These are phyloP conservation scores for Rhogogaster chlorosoma DNA, from an alignment of 2,888 invertebrate genomes.

Conservation along the genomic window DNA sequence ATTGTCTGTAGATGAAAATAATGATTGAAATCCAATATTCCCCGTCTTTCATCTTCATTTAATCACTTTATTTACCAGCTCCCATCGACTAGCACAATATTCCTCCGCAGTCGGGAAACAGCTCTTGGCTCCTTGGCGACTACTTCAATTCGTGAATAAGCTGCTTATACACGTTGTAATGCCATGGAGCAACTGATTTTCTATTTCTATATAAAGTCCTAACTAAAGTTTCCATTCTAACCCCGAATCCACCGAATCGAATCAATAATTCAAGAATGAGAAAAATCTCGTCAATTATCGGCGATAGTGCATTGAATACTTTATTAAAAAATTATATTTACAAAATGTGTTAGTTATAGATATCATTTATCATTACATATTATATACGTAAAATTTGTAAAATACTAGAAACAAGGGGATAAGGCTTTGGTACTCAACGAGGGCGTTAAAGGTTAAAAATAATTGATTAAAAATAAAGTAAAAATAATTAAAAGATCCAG, in stretches of 20 bases:
- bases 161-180: slow-evolving; percentile 21
- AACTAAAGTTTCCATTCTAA: not conserved
- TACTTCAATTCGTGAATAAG: slow-evolving; percentile 39
- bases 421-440: slow-evolving; percentile 35
- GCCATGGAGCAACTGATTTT: not conserved
- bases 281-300: slow-evolving; percentile 25
- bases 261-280: not conserved
- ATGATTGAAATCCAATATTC: slow-evolving; percentile 47
- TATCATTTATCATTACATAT: not conserved
- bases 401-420: not conserved
- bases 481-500: slow-evolving; percentile 46
- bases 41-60: slow-evolving; percentile 31
- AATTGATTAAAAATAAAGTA: slow-evolving; percentile 25
- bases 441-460: slow-evolving; percentile 23
- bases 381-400: not conserved
- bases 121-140: not conserved
- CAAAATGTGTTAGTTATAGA: slow-evolving; percentile 13
- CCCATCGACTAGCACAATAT: slow-evolving; percentile 24
- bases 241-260: not conserved
- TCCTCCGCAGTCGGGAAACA: not conserved
- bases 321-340: slow-evolving; percentile 50
- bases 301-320: slow-evolving; percentile 32
- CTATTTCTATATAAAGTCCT: slow-evolving; percentile 15
- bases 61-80: slow-evolving; percentile 41
- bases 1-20: slow-evolving; percentile 41